Percentiles rank a stretch among this genome's conserved stretches.
Conservation (phyloP, 2,888 invertebrate genomes). For the Terebella lapidaria region DNA sequence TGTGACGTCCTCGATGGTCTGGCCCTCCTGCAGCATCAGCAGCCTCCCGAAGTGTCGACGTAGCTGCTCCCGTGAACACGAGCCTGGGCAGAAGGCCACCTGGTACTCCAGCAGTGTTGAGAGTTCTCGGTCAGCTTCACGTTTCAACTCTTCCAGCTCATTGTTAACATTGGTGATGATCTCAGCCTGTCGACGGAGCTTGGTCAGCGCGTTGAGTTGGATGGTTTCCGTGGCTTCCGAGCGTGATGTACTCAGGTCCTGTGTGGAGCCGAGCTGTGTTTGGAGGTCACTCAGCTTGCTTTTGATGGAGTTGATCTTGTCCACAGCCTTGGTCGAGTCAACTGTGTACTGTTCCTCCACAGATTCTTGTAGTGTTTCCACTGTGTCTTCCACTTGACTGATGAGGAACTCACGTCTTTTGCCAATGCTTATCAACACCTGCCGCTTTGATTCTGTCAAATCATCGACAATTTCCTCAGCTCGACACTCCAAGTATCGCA, state of each 20-base stretch:
- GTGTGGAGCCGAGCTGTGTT: background rate
- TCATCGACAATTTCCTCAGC: constrained; percentile 1
- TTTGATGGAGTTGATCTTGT: background rate
- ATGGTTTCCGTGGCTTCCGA: background rate
- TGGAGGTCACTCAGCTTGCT: background rate
- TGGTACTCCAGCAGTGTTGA: background rate
- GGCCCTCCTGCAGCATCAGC: background rate
- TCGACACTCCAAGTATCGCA: background rate
- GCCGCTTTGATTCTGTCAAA: background rate
- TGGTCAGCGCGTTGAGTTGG: background rate
- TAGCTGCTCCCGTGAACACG: background rate
- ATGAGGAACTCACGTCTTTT: background rate
- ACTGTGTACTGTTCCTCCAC: background rate
- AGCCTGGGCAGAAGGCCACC: background rate
- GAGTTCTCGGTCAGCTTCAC: background rate
- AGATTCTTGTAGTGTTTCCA: background rate
- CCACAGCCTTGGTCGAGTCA: background rate
- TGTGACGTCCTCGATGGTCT: background rate
- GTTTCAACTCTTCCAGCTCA: constrained; percentile 1
- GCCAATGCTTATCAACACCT: background rate
- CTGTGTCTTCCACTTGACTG: background rate
- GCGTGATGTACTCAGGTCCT: background rate
- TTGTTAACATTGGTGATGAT: background rate
- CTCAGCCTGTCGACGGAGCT: constrained; percentile 1
- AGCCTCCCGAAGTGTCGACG: background rate